Conservation (phyloP, 2,797 vertebrate genomes). For the Micrastur ruficollis region DNA sequence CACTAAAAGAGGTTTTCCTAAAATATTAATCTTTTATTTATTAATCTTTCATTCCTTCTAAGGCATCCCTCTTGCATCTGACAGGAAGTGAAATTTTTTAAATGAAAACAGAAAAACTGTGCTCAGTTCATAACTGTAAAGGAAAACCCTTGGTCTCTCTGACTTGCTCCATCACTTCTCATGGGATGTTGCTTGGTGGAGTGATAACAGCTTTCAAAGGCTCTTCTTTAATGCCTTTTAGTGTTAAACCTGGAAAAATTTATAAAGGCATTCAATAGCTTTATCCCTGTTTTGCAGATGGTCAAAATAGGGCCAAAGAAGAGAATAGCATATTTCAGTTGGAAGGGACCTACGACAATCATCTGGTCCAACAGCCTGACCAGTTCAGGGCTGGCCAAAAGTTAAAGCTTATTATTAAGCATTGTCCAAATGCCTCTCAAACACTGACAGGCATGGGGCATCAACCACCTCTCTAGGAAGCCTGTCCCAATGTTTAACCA, state of each 20-base stretch:
- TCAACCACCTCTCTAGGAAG: not conserved
- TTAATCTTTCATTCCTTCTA: not conserved
- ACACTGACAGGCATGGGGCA: not conserved
- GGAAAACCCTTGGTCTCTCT: not conserved
- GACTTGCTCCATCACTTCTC: not conserved
- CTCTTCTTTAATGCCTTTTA: not conserved
- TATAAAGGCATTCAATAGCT: not conserved
- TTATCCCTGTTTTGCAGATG: not conserved
- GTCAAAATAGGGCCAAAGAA: not conserved
- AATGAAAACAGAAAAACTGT: not conserved
- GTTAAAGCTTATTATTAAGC: not conserved
- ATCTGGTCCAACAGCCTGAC: not conserved
- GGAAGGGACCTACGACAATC: not conserved
- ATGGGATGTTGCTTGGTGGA: not conserved
- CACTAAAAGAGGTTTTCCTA: not conserved
- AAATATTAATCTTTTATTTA: not conserved
- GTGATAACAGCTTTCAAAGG: not conserved
- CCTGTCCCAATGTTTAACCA: not conserved
- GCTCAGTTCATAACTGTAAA: not conserved
- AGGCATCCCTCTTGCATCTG: not conserved
- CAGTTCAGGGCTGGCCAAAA: not conserved
- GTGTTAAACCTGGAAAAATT: not conserved
- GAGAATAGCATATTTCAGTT: not conserved
- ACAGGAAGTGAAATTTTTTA: not conserved
- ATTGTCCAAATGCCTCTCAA: not conserved